These are phyloP conservation scores for Pteromalus puparum DNA, from an alignment of 1,140 invertebrate genomes.

Conservation along the genomic window DNA sequence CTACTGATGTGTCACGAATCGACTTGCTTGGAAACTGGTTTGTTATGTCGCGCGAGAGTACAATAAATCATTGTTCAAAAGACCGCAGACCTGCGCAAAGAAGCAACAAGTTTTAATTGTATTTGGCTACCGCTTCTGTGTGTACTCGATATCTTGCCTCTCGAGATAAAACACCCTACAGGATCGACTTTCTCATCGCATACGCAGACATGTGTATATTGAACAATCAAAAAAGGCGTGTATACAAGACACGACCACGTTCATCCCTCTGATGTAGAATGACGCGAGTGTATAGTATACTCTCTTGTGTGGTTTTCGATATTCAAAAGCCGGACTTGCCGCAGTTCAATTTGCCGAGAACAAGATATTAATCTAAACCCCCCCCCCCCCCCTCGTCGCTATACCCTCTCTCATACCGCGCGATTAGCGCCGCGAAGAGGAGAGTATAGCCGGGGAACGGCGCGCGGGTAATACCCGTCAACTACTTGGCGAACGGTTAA, in stretches of 20 bases:
- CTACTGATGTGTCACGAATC: too few species aligned
- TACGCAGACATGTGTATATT: neutral
- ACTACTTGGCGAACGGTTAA: conserved; percentile 44
- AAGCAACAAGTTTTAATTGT: neutral
- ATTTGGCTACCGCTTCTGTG: conserved; percentile 3
- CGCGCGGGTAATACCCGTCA: conserved; percentile 36
- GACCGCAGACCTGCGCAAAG: neutral
- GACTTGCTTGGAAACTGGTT: neutral
- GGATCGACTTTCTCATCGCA: neutral
- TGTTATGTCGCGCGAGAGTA: neutral
- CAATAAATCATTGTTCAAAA: neutral
- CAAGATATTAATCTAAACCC: conserved; percentile 42
- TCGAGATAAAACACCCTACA: neutral
- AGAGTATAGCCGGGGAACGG: neutral
- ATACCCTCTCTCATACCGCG: neutral
- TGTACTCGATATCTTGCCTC: neutral
- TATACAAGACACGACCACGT: neutral
- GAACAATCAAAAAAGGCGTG: neutral
- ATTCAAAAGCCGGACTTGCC: conserved; percentile 11
- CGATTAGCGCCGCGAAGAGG: conserved; percentile 21
- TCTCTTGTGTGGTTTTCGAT: neutral
- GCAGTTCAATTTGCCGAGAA: conserved; percentile 22
- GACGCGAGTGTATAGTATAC: too few species aligned
- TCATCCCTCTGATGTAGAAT: too few species aligned
- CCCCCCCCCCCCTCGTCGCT: too few species aligned